Evolutionary conservation across 2,888 invertebrate genomes (phyloP), one percentile per base, ranked within the genome.

Genomic region (Brachyopa scutellaris): DNA sequence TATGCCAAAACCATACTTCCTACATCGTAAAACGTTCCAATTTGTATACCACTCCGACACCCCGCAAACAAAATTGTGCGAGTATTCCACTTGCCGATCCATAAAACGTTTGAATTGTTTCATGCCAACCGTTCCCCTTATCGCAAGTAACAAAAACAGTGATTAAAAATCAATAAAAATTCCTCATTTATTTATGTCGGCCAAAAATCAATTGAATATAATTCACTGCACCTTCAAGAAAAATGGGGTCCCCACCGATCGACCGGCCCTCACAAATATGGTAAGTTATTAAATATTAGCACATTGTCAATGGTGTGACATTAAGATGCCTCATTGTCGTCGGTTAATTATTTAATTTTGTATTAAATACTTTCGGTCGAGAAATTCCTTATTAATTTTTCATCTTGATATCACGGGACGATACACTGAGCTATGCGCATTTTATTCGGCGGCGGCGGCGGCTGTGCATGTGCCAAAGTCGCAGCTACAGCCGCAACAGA

Each of bases 251-350:
- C 59, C 42, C 33, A 51, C 23, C 47, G 69, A 26, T 5, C 26
- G 26, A 26, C 26, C 3, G 6, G 26, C 66, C 53, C 26, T 42
- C 26, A 61, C 82, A 70, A 76, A 82, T 76, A 82, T 82, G 82
- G 82, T 70, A 59, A 82, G 82, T 82, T 82, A 82, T 82, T 82
- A 82, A 82, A 82, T 82, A 82, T 82, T 76, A 76, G 76, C 82
- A 82, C 82, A 80, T 76, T 61, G 70, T 38, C 17, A 33, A 26
- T 82, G 82, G 82, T 82, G 82, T 82, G 82, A 82, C 76, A 59
- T 82, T 82, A 82, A 82, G 70, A 82, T 82, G 59, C 82, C 76
- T 76, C 45, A 82, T 82, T 78, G 72, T 45, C 51, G 61, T 51
- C 70, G 57, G 59, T 70, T 82, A 82, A 82, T 82, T 82, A 82